Conservation (phyloP, 2,113 vertebrate species). For the Phocoena phocoena region DNA sequence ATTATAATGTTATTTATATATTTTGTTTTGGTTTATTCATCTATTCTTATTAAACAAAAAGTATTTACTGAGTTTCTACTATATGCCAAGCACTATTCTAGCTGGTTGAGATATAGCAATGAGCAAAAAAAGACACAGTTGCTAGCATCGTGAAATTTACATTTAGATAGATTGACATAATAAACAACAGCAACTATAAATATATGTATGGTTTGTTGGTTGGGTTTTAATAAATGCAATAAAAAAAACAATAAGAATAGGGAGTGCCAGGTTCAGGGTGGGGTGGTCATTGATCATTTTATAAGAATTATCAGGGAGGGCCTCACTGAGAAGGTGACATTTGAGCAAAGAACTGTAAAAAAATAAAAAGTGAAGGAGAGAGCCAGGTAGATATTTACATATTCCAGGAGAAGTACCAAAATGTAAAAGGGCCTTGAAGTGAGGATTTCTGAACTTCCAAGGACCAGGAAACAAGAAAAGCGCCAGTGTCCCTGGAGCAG, state of each 20-base stretch:
- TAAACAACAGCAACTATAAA: not conserved
- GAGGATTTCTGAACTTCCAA: not conserved
- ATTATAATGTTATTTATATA: conserved; percentile 49
- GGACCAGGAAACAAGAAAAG: not conserved
- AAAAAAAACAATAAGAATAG: not conserved
- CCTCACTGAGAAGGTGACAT: not conserved
- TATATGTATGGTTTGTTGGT: not conserved
- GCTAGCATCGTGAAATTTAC: not conserved
- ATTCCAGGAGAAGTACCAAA: not conserved
- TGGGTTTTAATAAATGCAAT: not conserved
- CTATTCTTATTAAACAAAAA: conserved; percentile 19
- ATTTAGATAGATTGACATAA: not conserved
- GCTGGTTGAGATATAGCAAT: not conserved
- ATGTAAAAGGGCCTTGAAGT: not conserved
- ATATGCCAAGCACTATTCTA: not conserved
- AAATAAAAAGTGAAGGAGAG: not conserved
- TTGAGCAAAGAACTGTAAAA: not conserved
- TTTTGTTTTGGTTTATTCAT: conserved; percentile 45
- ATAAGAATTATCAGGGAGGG: not conserved
- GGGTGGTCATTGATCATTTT: not conserved
- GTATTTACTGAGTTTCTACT: not conserved
- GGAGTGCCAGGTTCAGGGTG: not conserved
- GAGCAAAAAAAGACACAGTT: not conserved
- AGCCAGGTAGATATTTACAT: not conserved
- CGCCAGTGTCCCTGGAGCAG: not conserved